These are phyloP conservation scores for Chaitophorus viminalis DNA, from an alignment of 2,888 invertebrate genomes.

Conservation along the genomic window DNA sequence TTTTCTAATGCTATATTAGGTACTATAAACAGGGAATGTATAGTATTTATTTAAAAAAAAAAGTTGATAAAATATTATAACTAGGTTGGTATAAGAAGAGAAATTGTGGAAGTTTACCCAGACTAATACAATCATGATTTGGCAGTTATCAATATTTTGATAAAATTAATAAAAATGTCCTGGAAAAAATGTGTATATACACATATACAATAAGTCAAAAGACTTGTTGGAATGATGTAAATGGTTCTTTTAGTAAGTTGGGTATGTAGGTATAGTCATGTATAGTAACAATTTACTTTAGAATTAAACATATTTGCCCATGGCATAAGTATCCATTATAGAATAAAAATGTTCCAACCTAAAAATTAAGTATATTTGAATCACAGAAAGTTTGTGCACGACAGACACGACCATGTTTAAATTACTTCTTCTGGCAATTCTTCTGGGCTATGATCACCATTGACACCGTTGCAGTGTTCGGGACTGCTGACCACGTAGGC, in stretches of 20 bases:
- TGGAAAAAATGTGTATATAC: background rate
- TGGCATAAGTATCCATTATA: background rate
- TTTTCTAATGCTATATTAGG: background rate
- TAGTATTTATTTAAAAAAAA: background rate
- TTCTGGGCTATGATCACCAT: slow-evolving; percentile 10
- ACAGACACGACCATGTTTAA: background rate
- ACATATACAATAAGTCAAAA: too few species aligned
- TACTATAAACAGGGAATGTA: slow-evolving; percentile 3
- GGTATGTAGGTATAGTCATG: too few species aligned
- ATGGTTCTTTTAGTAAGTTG: too few species aligned
- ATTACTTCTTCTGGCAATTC: background rate
- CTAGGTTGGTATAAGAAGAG: background rate
- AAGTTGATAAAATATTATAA: background rate
- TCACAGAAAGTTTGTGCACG: slow-evolving; percentile 22
- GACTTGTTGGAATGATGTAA: too few species aligned
- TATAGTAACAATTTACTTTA: background rate
- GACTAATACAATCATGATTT: background rate
- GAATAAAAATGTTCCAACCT: background rate
- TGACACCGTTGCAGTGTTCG: slow-evolving; percentile 40
- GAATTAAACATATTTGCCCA: background rate
- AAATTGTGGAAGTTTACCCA: background rate
- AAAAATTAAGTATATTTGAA: slow-evolving; percentile 26
- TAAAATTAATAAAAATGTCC: background rate
- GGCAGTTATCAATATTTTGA: background rate
- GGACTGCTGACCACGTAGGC: background rate